Evolutionary conservation across 1,140 invertebrate genomes (phyloP).

Genomic region (Antheraea pernyi): DNA sequence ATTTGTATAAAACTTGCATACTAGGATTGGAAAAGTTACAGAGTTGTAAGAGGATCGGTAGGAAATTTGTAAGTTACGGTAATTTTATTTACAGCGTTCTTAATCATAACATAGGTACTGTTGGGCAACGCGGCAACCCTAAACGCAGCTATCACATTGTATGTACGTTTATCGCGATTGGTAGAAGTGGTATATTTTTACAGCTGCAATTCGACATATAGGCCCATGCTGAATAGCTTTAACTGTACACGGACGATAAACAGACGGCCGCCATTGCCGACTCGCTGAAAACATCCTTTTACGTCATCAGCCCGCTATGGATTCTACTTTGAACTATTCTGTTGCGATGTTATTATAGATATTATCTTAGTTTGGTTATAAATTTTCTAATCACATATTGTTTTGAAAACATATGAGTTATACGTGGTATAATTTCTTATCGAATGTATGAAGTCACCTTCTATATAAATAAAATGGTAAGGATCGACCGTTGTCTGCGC

Average conservation of each 20-base stretch:
- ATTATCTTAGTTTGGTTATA: constrained; percentile 9
- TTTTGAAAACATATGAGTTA: background rate
- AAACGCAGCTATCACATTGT: constrained; percentile 31
- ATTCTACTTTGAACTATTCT: constrained; percentile 40
- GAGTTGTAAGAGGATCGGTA: too few species aligned
- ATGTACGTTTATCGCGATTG: constrained; percentile 53
- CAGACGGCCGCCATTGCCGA: constrained; percentile 69
- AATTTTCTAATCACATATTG: background rate
- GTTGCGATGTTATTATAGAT: background rate
- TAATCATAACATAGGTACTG: background rate
- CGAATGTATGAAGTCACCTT: too few species aligned
- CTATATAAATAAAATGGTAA: too few species aligned
- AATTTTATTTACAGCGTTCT: background rate
- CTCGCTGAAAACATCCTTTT: constrained; percentile 78
- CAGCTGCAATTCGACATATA: constrained; percentile 71
- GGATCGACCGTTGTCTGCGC: too few species aligned
- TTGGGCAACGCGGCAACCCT: background rate
- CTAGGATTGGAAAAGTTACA: too few species aligned
- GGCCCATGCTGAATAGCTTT: constrained; percentile 58
- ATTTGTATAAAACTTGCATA: too few species aligned
- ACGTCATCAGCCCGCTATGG: constrained; percentile 73
- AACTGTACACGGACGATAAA: constrained; percentile 73
- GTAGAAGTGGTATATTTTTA: constrained; percentile 67
- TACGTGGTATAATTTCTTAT: too few species aligned
- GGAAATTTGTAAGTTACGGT: too few species aligned